A percentile compares a stretch with the other conserved stretches of the same genome.
Evolutionary conservation across 2,797 vertebrate species (phyloP).

Genomic region (Enteromius mattozi): DNA sequence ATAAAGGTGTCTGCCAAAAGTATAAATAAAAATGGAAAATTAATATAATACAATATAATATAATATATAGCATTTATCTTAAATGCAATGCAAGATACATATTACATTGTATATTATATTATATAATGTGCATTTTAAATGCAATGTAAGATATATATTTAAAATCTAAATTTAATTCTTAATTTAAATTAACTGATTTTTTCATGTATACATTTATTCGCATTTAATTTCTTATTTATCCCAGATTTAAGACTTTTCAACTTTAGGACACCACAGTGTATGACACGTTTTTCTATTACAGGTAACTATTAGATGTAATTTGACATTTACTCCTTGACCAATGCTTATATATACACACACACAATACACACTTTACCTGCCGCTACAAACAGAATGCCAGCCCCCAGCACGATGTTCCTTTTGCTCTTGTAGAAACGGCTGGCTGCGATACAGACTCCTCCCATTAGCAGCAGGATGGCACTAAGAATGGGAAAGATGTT

Average conservation of each 20-base stretch:
- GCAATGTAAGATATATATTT: too few relatives aligned
- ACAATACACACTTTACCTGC: constrained; percentile 80
- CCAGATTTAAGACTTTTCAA: neutral
- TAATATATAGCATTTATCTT: neutral
- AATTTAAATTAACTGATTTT: neutral
- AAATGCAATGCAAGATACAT: too few relatives aligned
- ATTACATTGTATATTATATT: neutral
- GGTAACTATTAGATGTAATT: neutral
- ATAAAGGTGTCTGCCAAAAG: neutral
- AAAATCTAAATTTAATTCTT: neutral
- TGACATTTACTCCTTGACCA: constrained; percentile 4
- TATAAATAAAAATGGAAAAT: neutral
- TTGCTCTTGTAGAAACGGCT: constrained; percentile 93
- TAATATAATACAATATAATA: neutral
- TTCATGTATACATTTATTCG: neutral
- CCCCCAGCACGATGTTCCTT: constrained; percentile 92
- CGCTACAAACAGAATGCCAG: constrained; percentile 92
- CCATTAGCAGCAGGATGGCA: constrained; percentile 91
- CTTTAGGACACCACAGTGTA: neutral
- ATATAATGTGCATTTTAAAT: neutral
- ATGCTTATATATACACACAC: neutral
- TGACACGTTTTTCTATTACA: neutral
- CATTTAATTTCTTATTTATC: neutral
- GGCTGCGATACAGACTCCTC: constrained; percentile 93
- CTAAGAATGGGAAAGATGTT: constrained; percentile 97